Evolutionary conservation across 2,113 vertebrate genomes (phyloP).

Genomic region (Jaculus jaculus): DNA sequence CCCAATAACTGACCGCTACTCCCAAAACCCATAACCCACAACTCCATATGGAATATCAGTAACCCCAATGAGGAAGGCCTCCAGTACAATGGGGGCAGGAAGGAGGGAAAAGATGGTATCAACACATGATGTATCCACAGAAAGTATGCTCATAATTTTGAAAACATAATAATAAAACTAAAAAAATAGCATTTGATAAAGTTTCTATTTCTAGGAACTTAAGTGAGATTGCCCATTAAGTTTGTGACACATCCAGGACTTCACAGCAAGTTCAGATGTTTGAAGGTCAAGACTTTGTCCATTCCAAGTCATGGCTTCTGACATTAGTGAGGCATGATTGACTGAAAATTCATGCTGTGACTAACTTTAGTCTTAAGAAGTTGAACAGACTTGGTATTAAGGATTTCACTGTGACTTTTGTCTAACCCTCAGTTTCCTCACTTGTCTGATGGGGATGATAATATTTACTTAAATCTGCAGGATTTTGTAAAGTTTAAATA

Average conservation of each 20-base stretch:
- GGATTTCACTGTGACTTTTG: neutral
- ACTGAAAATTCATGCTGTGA: slow-evolving; percentile 1
- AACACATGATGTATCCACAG: too few species aligned
- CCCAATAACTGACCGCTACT: too few species aligned
- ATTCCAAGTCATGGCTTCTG: neutral
- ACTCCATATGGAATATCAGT: too few species aligned
- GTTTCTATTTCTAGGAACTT: neutral
- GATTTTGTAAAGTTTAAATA: slow-evolving; percentile 10
- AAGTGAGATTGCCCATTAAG: neutral
- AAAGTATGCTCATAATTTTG: too few species aligned
- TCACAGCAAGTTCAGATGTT: neutral
- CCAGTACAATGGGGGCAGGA: too few species aligned
- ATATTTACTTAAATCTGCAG: neutral
- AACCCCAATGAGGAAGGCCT: too few species aligned
- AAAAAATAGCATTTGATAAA: neutral
- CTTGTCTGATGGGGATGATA: neutral
- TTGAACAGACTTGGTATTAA: neutral
- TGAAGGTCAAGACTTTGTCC: neutral
- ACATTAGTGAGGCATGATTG: neutral
- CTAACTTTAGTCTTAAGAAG: neutral
- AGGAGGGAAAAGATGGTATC: too few species aligned
- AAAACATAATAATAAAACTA: too few species aligned
- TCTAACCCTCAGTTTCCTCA: neutral
- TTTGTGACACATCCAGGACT: neutral
- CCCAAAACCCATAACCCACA: too few species aligned